phyloP scores from a whole-genome alignment of 2,113 vertebrate genomes.

The Synchiropus splendidus region DNA sequence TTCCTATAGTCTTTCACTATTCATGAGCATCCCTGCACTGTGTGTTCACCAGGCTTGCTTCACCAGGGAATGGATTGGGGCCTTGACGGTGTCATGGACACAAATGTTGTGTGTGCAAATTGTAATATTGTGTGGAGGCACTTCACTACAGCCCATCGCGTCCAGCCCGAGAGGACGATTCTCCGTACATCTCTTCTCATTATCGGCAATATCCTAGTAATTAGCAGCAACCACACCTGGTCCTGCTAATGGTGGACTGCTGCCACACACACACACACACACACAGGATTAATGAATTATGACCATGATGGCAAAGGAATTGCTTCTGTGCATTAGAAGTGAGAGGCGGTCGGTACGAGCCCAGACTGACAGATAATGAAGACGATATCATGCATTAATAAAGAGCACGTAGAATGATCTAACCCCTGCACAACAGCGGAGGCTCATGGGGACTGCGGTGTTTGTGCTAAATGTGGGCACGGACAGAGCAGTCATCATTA shows the following conservation, averaged over 20 bases:
- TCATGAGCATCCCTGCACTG: too few relatives aligned
- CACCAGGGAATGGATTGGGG: too few relatives aligned
- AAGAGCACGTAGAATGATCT: constrained; percentile 5
- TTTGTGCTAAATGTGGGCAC: too few relatives aligned
- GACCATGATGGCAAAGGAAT: constrained; percentile 4
- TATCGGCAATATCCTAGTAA: constrained; percentile 17
- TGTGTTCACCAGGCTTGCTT: too few relatives aligned
- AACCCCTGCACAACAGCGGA: constrained; percentile 11
- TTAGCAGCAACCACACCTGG: constrained; percentile 21
- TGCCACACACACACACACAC: constrained; percentile 24
- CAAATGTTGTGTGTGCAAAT: too few relatives aligned
- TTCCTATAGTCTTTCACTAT: too few relatives aligned
- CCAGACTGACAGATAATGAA: constrained; percentile 14
- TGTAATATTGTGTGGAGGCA: too few relatives aligned
- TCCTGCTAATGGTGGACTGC: constrained; percentile 2
- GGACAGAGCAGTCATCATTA: too few relatives aligned
- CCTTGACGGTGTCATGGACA: too few relatives aligned
- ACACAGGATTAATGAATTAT: constrained; percentile 34
- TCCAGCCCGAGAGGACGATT: constrained; percentile 5
- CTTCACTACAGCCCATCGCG: neutral
- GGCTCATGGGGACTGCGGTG: constrained; percentile 1
- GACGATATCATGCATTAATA: constrained; percentile 27
- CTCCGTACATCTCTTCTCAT: constrained; percentile 13
- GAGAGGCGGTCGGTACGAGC: neutral
- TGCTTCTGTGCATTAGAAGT: constrained; percentile 6